Evolutionary conservation across 2,113 vertebrate species (phyloP).

Genomic region (Sebastes schlegelii): DNA sequence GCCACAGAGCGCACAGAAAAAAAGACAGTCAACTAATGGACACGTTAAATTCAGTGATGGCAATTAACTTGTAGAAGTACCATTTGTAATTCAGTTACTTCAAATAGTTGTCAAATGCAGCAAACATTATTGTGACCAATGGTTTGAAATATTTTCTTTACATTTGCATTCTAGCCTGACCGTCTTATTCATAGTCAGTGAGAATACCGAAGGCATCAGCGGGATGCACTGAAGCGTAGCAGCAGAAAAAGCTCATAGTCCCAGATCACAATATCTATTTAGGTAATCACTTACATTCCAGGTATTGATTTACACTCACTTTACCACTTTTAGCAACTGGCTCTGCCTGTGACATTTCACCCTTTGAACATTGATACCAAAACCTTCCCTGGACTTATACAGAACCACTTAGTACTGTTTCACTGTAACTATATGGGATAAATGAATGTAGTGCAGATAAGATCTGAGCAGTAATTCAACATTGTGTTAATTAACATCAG

Average conservation of each 20-base stretch:
- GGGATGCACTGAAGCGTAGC: constrained; percentile 17
- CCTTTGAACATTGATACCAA: constrained; percentile 4
- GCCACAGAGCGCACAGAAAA: constrained; percentile 8
- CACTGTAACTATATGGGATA: not conserved
- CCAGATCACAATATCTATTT: constrained; percentile 59
- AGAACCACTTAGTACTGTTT: not conserved
- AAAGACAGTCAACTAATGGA: constrained; percentile 15
- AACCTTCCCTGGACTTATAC: not conserved
- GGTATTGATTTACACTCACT: constrained; percentile 60
- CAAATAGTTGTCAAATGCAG: constrained; percentile 43
- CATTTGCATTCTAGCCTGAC: constrained; percentile 56
- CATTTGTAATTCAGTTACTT: constrained; percentile 31
- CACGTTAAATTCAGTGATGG: constrained; percentile 2
- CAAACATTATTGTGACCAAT: constrained; percentile 21
- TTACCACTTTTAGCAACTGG: constrained; percentile 36
- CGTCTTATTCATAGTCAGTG: constrained; percentile 44
- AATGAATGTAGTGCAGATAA: not conserved
- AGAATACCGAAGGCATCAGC: constrained; percentile 41
- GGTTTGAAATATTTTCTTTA: constrained; percentile 23
- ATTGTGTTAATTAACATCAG: not conserved
- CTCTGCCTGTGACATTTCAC: constrained; percentile 23
- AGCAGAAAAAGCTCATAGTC: constrained; percentile 35
- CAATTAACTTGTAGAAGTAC: constrained; percentile 12
- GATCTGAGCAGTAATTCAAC: not conserved
- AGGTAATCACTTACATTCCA: constrained; percentile 52